These are phyloP conservation scores for Rhinogobio ventralis DNA, from an alignment of 2,797 vertebrate species.

Conservation along the genomic window DNA sequence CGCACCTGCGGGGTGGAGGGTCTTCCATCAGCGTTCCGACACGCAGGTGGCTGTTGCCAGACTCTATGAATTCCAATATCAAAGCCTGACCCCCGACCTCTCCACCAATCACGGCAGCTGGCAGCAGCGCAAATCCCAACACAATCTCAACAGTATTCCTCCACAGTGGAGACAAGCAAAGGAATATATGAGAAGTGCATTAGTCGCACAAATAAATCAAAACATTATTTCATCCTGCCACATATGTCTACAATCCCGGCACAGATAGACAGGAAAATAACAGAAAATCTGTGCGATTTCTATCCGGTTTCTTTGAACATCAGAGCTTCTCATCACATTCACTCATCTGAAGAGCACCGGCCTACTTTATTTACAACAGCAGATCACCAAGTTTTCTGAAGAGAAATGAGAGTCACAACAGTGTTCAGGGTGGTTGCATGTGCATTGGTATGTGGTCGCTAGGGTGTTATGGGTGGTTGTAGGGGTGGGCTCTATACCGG, in stretches of 20 bases:
- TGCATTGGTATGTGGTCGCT: background rate
- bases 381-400: background rate
- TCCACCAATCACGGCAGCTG: constrained; percentile 58
- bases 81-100: constrained; percentile 37
- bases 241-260: background rate
- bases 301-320: background rate
- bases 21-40: constrained; percentile 49
- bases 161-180: background rate
- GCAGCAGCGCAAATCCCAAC: constrained; percentile 48
- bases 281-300: background rate
- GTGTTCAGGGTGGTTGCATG: background rate
- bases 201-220: background rate
- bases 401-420: background rate
- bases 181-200: background rate
- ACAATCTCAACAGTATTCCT: constrained; percentile 43
- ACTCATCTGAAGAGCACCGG: background rate
- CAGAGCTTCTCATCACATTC: background rate
- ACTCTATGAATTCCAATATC: constrained; percentile 60
- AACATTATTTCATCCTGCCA: background rate
- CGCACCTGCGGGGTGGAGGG: constrained; percentile 56
- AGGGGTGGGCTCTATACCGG: too few relatives aligned
- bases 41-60: constrained; percentile 61
- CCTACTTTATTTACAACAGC: constrained; percentile 4
- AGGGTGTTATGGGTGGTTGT: background rate
- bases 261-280: background rate